Evolutionary conservation across 2,113 vertebrate species (phyloP).

Genomic region (Anhinga rufa): DNA sequence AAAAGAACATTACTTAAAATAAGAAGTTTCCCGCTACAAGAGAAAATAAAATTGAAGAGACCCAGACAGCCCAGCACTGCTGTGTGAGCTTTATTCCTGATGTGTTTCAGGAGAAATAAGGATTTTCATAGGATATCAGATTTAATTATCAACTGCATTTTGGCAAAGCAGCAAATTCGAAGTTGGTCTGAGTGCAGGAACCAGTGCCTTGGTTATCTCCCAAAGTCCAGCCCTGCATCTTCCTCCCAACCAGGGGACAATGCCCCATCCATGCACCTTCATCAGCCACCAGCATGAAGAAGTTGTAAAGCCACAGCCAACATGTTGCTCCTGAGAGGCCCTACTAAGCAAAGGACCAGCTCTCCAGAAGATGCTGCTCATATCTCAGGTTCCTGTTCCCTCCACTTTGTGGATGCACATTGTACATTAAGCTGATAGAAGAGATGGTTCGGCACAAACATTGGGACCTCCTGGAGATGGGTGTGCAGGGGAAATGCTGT

Average conservation of each 20-base stretch:
- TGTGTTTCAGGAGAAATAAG: background rate
- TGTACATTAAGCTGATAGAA: background rate
- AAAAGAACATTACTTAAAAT: background rate
- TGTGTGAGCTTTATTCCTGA: background rate
- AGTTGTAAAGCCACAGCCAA: background rate
- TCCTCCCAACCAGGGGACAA: background rate
- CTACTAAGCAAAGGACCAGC: background rate
- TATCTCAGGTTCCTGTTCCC: background rate
- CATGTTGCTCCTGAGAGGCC: background rate
- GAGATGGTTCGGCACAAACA: background rate
- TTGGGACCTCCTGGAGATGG: background rate
- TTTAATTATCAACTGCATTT: background rate
- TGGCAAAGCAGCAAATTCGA: background rate
- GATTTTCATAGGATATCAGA: background rate
- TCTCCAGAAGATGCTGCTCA: background rate
- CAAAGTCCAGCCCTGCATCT: background rate
- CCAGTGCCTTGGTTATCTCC: background rate
- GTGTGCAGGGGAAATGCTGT: background rate
- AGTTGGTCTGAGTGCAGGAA: background rate
- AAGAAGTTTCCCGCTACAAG: background rate
- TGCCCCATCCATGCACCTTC: background rate
- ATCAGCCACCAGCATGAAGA: background rate
- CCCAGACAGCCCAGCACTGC: background rate
- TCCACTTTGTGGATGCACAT: background rate
- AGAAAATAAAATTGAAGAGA: background rate